Evolutionary conservation across 2,113 vertebrate genomes (phyloP).

Genomic region (Hyperopisus bebe): DNA sequence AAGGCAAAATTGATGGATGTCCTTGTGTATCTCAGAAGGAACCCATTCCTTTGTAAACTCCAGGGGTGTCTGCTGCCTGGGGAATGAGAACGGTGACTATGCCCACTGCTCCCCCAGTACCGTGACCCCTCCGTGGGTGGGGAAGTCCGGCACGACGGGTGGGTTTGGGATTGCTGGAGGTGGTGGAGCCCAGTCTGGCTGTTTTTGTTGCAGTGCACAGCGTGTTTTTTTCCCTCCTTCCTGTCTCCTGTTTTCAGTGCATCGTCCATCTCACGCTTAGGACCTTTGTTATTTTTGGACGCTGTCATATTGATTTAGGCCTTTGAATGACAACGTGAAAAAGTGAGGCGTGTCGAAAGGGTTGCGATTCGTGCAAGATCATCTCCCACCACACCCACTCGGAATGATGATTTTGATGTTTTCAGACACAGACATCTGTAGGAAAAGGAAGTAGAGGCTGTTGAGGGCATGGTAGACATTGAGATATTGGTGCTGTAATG

Average conservation of each 20-base stretch:
- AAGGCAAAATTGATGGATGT: not conserved
- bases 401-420: not conserved
- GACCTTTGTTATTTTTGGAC: not conserved
- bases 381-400: not conserved
- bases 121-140: not conserved
- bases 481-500: not conserved
- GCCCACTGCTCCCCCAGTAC: not conserved
- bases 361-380: not conserved
- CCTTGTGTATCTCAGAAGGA: not conserved
- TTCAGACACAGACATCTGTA: not conserved
- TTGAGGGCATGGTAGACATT: not conserved
- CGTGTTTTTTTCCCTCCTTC: not conserved
- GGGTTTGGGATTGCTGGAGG: not conserved
- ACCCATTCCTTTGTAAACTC: not conserved
- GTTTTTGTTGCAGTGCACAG: not conserved
- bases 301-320: not conserved
- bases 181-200: not conserved
- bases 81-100: not conserved
- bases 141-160: not conserved
- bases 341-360: not conserved
- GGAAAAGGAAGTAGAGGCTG: not conserved
- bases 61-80: not conserved
- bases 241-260: not conserved
- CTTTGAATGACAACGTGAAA: not conserved
- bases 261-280: not conserved